Percentiles rank a stretch among this genome's conserved stretches.
phyloP scores from a whole-genome alignment of 2,888 invertebrate species.

The Ariolimax columbianus region DNA sequence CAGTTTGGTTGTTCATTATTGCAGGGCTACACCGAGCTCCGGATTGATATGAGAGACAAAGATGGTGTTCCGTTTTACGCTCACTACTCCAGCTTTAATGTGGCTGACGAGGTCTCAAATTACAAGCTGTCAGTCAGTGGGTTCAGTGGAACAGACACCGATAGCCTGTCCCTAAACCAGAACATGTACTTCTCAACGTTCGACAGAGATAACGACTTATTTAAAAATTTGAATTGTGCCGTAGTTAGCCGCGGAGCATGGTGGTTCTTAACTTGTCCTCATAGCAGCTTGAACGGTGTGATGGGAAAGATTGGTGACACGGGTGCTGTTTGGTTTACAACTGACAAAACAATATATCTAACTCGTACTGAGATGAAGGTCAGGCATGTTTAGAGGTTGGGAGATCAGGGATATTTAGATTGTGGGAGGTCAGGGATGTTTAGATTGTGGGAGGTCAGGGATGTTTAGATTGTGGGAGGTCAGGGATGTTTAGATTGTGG shows the following conservation, averaged over 20 bases:
- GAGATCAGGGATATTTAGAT: too few species aligned
- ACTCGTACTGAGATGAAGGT: background rate
- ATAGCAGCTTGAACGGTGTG: background rate
- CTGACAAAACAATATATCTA: background rate
- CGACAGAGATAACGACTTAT: background rate
- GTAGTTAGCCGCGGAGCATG: background rate
- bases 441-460: too few species aligned
- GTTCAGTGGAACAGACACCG: background rate
- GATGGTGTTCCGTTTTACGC: background rate
- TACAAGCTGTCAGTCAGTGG: background rate
- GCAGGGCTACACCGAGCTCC: background rate
- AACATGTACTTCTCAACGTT: background rate
- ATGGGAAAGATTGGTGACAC: background rate
- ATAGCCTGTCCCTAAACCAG: background rate
- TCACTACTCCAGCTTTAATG: background rate
- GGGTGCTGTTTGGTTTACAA: background rate
- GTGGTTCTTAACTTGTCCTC: background rate
- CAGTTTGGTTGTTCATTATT: too few species aligned
- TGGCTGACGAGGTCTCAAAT: background rate
- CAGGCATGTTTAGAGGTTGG: background rate
- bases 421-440: too few species aligned
- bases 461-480: too few species aligned
- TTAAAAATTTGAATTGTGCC: background rate
- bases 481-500: too few species aligned
- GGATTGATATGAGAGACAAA: background rate